Conservation (phyloP, 2,888 invertebrate species). For the Escarpia spicata region DNA sequence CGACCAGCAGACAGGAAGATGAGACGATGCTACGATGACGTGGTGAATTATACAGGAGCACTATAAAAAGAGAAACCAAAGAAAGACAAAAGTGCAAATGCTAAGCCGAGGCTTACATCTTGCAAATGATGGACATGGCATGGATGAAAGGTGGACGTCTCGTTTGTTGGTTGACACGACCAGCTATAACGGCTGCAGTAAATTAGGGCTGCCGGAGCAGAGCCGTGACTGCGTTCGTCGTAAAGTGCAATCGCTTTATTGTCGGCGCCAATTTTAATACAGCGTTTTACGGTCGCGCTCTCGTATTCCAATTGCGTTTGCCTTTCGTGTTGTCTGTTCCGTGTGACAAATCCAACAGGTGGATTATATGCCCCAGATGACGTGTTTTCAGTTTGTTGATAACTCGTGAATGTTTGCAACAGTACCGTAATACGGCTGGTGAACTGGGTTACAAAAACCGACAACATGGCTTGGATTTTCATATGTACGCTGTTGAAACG, state of each 20-base stretch:
- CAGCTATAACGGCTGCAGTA: neutral
- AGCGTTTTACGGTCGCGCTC: neutral
- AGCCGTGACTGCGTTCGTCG: neutral
- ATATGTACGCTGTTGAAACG: too few species aligned
- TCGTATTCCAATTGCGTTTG: neutral
- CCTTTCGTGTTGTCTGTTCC: neutral
- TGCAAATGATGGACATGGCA: too few species aligned
- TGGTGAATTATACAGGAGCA: too few species aligned
- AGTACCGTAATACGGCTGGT: too few species aligned
- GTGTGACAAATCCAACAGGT: neutral
- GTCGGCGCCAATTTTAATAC: neutral
- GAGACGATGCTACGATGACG: too few species aligned
- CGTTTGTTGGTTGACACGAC: neutral
- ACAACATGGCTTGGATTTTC: too few species aligned
- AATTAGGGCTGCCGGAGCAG: neutral
- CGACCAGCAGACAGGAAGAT: too few species aligned
- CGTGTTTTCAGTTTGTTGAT: neutral
- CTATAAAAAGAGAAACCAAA: too few species aligned
- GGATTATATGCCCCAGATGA: neutral
- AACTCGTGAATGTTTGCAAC: neutral
- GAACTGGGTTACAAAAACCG: too few species aligned
- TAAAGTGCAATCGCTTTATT: constrained; percentile 4
- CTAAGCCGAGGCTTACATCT: too few species aligned
- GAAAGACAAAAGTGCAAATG: too few species aligned
- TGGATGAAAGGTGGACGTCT: neutral